These are phyloP conservation scores for Psilopsiagon aurifrons DNA, from an alignment of 2,113 vertebrate species.

Conservation along the genomic window DNA sequence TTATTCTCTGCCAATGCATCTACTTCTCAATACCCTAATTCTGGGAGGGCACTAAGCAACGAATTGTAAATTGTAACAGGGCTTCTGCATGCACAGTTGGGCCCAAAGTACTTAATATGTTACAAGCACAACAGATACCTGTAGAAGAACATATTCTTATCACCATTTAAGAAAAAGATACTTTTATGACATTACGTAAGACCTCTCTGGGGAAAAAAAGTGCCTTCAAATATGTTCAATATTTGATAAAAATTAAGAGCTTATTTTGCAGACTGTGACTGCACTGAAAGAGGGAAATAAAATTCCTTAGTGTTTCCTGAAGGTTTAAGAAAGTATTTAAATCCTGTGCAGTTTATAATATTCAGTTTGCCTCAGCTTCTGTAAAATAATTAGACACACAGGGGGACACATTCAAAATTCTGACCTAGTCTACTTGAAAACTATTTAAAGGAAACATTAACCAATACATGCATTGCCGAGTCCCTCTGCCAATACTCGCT, in stretches of 20 bases:
- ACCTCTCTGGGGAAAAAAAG: neutral
- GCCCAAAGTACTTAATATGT: neutral
- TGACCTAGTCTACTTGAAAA: neutral
- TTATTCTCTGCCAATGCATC: neutral
- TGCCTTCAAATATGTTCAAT: neutral
- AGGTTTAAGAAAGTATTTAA: neutral
- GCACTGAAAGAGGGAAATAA: neutral
- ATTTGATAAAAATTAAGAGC: neutral
- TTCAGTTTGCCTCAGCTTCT: neutral
- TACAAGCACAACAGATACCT: neutral
- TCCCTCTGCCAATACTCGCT: conserved; percentile 40
- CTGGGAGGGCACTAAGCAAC: neutral
- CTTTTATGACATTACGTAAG: neutral
- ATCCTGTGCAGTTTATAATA: neutral
- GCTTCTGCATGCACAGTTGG: neutral
- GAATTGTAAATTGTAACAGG: neutral
- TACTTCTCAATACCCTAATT: neutral
- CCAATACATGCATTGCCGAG: conserved; percentile 1
- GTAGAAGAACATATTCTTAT: neutral
- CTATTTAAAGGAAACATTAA: conserved; percentile 29
- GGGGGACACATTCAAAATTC: neutral
- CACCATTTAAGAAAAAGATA: neutral
- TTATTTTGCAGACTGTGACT: neutral
- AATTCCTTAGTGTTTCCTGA: neutral
- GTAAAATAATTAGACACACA: neutral